Conservation (phyloP, 2,888 invertebrate species). For the Heliconius ismenius region DNA sequence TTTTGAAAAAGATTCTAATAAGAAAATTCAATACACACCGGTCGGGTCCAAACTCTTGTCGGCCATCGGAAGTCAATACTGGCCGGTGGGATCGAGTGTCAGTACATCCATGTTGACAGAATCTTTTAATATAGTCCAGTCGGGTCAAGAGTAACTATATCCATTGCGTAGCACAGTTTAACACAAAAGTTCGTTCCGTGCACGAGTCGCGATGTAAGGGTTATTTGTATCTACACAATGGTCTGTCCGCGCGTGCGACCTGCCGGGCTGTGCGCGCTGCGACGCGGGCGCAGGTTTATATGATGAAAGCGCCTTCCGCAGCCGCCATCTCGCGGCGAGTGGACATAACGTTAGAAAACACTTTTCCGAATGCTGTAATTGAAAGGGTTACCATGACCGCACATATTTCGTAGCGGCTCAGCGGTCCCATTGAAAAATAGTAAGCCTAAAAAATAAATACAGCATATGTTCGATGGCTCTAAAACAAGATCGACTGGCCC, state of each 20-base stretch:
- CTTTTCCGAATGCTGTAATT: slow-evolving; percentile 52
- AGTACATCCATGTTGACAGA: slow-evolving; percentile 61
- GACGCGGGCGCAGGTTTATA: slow-evolving; percentile 64
- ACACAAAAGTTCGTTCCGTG: slow-evolving; percentile 63
- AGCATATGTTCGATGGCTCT: slow-evolving; percentile 30
- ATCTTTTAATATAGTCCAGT: slow-evolving; percentile 72
- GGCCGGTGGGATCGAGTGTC: slow-evolving; percentile 74
- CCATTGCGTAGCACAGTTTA: slow-evolving; percentile 70
- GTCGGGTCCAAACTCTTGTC: slow-evolving; percentile 58
- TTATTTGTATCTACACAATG: slow-evolving; percentile 51
- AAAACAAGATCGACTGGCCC: slow-evolving; percentile 40
- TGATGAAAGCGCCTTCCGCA: slow-evolving; percentile 61
- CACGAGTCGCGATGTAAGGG: slow-evolving; percentile 54
- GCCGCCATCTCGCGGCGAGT: slow-evolving; percentile 70
- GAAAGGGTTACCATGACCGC: slow-evolving; percentile 30
- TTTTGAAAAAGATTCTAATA: slow-evolving; percentile 55
- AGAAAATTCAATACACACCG: slow-evolving; percentile 55
- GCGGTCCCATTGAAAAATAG: slow-evolving; percentile 31
- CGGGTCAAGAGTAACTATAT: slow-evolving; percentile 73
- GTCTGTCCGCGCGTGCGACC: slow-evolving; percentile 64
- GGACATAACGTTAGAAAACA: slow-evolving; percentile 53
- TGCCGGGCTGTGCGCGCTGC: slow-evolving; percentile 68
- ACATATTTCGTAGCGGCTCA: slow-evolving; percentile 34
- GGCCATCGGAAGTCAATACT: slow-evolving; percentile 54
- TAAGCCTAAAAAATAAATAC: slow-evolving; percentile 31